Conservation (phyloP, 2,113 vertebrate genomes). For the Lophotis ruficrista region DNA sequence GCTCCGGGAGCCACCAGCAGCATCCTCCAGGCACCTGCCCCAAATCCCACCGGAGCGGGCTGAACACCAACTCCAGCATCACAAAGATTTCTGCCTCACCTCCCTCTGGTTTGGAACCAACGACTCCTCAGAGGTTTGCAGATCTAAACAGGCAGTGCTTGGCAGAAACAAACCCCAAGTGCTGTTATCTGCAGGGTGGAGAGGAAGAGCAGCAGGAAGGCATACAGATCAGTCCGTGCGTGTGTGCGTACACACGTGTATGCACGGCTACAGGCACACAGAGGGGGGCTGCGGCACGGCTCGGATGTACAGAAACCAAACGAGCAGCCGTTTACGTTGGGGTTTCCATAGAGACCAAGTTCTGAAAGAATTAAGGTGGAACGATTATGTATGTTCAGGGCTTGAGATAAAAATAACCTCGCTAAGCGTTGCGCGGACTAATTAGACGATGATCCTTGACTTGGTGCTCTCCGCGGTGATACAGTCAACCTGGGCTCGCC, state of each 20-base stretch:
- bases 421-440: background rate
- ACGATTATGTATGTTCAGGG: slow-evolving; percentile 54
- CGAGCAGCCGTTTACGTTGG: background rate
- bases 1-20: background rate
- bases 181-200: background rate
- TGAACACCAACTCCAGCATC: background rate
- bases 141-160: background rate
- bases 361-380: slow-evolving; percentile 49
- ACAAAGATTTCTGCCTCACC: background rate
- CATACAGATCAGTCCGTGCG: accelerated
- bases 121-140: background rate
- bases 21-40: background rate
- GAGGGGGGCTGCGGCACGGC: background rate
- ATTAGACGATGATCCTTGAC: slow-evolving; percentile 29
- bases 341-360: slow-evolving; percentile 73
- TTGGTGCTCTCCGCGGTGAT: background rate
- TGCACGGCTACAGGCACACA: background rate
- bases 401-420: slow-evolving; percentile 69
- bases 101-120: background rate
- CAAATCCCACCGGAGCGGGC: background rate
- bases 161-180: background rate
- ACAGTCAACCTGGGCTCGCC: background rate
- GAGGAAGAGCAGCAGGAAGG: background rate
- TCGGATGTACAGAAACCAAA: background rate
- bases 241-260: accelerated